Evolutionary conservation across 1,140 invertebrate genomes (phyloP), one percentile per base, ranked within the genome.

Genomic region (Stegodyphus mimosarum): DNA sequence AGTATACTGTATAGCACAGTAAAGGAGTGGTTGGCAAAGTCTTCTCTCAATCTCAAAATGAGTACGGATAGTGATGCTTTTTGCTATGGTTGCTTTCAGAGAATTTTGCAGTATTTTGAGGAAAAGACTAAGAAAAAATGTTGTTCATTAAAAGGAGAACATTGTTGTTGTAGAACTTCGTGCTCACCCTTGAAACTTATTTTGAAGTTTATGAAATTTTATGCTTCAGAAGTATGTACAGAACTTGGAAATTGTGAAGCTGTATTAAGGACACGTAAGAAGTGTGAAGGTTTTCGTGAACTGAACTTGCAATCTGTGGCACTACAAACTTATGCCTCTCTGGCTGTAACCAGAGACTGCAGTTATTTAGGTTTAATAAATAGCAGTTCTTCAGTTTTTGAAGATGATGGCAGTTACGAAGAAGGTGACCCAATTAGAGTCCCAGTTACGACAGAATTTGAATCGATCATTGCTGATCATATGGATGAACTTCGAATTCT

Each of bases 341-440:
- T 84, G 17, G 81, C 81, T 13, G 72, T 84, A 10, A 84, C 81
- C 6, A 69, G 17, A 72, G 11, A 13, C 17, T 13, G 10, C 48
- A 49, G 17, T 7, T 17, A 67, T 13, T n/a, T 67, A 67, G 17
- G 17, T 18, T 67, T 67, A 15, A 67, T 7, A n/a, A 18, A 67
- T 67, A 6, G 7, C 17, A 67, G 17, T 18, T 11, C 55, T 60
- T 11, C 9, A 9, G 15, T 9, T 60, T 11, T 9, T 60, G 55
- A 60, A 2, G 64, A 67, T 67, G 70, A 64, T 53, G 80, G 53
- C 10, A 18, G 17, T 17, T 15, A 50, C 50, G 81, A 84, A 70
- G 81, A 84, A 55, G 81, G 81, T 0, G 81, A 84, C 17, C 81
- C 81, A 0, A 84, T 84, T 11, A 18, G 81, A 76, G 52, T 84